Base-by-base conservation (phyloP, 2,888 invertebrate species). In the Teleogryllus oceanicus region DNA sequence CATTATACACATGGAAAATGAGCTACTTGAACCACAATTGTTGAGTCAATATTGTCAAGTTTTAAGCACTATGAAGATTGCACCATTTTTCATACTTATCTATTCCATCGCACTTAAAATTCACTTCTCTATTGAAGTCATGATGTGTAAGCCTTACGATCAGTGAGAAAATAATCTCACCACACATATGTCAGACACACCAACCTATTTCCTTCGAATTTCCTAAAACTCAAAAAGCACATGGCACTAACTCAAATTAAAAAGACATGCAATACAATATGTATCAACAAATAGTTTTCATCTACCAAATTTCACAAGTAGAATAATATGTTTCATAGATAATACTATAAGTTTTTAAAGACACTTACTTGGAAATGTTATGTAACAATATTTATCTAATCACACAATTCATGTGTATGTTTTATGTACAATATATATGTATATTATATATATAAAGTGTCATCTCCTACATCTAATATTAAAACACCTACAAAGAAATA, bases 281-380 rank as follows among this genome's bases (percentile, higher is more conserved):
- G 16, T 18, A 62, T 62, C 13, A 62, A 62, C 62, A 62, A 62
- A 62, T 62, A 62, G 13, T 37, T 37, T 37, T 62, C n/a, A n/a
- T n/a, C 79, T 79, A 79, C 62, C 51, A 76, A 79, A 79, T 37
- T 75, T 75, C 79, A 76, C 76, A 50, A 79, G 37, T 37, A 37
- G 76, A 79, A 50, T 79, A 79, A 78, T 49, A 74, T 76, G 49
- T 50, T 75, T 78, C 75, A 80, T 78, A 80, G 78, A 75, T 76
- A 75, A 37, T 37, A 62, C 62, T 62, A 62, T n/a, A 62, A 62
- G 13, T 62, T 18, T 80, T 80, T 74, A 78, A 76, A 78, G 78
- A 80, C 78, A 80, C 78, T 50, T 74, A 62, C 80, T 76, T 78
- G 76, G 80, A 78, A 80, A 80, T 80, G 76, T 78, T 62, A 79